These are phyloP conservation scores for Neogale vison DNA, from an alignment of 2,113 vertebrate species.

Conservation along the genomic window DNA sequence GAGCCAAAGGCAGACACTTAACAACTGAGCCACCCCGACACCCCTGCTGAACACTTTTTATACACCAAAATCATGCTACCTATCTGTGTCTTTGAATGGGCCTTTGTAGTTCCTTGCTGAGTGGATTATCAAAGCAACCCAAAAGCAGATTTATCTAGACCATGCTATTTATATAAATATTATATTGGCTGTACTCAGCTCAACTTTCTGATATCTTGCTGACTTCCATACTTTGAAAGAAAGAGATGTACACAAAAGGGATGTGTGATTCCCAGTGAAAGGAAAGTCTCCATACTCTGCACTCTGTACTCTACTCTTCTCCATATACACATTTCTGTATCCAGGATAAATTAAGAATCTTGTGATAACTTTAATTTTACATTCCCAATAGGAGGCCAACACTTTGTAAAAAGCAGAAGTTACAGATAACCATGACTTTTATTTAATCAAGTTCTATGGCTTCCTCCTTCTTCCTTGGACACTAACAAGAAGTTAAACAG, in stretches of 20 bases:
- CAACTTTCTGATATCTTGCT: neutral
- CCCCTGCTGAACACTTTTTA: neutral
- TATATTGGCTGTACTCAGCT: neutral
- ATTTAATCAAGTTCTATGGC: neutral
- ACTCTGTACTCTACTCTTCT: neutral
- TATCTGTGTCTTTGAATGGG: neutral
- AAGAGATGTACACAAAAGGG: neutral
- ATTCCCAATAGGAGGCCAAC: neutral
- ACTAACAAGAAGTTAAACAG: neutral
- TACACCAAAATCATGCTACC: neutral
- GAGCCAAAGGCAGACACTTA: too few species aligned
- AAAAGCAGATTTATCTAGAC: neutral
- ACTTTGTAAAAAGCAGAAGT: slow-evolving; percentile 19
- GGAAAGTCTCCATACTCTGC: neutral
- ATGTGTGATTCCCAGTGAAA: neutral
- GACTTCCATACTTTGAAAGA: neutral
- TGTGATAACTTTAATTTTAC: neutral
- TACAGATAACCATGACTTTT: neutral
- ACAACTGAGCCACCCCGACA: too few species aligned
- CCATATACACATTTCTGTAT: neutral
- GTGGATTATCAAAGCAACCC: neutral
- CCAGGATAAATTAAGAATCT: neutral
- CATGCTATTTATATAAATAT: neutral
- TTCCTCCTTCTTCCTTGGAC: neutral
- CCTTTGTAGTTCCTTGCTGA: neutral